Percentiles rank a stretch among this genome's conserved stretches.
Conservation (phyloP, 2,888 invertebrate species). For the Mactromeris polynyma region DNA sequence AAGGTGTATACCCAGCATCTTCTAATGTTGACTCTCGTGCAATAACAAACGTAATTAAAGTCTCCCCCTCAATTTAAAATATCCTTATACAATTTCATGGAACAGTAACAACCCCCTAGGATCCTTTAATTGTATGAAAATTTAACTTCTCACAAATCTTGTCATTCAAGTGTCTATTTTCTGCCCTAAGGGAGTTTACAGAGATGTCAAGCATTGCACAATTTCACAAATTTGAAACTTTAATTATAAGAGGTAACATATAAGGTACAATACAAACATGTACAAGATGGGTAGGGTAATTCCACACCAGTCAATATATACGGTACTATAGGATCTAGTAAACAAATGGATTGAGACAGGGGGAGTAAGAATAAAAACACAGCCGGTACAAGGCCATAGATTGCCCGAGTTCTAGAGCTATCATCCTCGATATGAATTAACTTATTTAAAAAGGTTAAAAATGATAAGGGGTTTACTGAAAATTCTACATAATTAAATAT, state of each 20-base stretch:
- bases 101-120: conserved; percentile 27
- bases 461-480: too few relatives aligned
- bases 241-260: conserved; percentile 7
- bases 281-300: neutral
- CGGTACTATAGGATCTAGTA: neutral
- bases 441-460: too few relatives aligned
- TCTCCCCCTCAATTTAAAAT: neutral
- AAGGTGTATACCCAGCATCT: neutral
- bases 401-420: too few relatives aligned
- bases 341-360: neutral
- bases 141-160: conserved; percentile 39
- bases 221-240: conserved; percentile 33
- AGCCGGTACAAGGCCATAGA: too few relatives aligned
- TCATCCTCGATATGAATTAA: too few relatives aligned
- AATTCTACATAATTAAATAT: too few relatives aligned
- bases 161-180: conserved; percentile 31
- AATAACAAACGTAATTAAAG: neutral
- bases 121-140: conserved; percentile 25
- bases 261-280: neutral
- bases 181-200: conserved; percentile 26
- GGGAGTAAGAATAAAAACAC: too few relatives aligned
- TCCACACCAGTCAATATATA: neutral
- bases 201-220: conserved; percentile 26
- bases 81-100: conserved; percentile 1
- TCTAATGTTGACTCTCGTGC: neutral